Conservation (phyloP, 1,140 invertebrate genomes). For the Platyura marginata region DNA sequence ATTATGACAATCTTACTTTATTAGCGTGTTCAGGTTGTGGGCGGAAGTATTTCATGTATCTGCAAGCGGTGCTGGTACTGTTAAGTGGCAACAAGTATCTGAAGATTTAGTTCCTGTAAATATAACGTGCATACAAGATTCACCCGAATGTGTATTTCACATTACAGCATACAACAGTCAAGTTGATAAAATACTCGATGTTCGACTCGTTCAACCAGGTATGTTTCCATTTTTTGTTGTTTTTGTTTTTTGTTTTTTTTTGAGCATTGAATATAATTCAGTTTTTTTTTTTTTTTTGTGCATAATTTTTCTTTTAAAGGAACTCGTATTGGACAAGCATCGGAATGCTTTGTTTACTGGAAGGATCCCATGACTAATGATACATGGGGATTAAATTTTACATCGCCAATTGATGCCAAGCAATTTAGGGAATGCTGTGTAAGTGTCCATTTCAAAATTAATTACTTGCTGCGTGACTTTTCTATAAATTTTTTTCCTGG, state of each 20-base stretch:
- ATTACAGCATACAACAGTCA: conserved; percentile 97
- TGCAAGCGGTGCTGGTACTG: conserved; percentile 67
- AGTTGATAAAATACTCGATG: conserved; percentile 94
- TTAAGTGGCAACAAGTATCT: conserved; percentile 93
- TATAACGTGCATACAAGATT: conserved; percentile 91
- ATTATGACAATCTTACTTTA: conserved; percentile 12
- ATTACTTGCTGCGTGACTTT: not conserved
- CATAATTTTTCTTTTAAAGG: conserved; percentile 37
- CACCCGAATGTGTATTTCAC: conserved; percentile 90
- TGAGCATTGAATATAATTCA: not conserved
- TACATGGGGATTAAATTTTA: conserved; percentile 98
- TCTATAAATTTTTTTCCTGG: not conserved
- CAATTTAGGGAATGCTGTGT: conserved; percentile 94
- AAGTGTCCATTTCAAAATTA: conserved; percentile 39
- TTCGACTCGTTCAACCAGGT: conserved; percentile 92
- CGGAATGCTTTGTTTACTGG: conserved; percentile 97
- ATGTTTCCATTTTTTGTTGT: conserved; percentile 13
- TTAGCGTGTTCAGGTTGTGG: conserved; percentile 61
- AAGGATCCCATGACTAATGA: conserved; percentile 91
- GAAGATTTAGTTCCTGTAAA: conserved; percentile 95
- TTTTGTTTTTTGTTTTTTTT: not conserved
- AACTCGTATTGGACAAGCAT: conserved; percentile 89
- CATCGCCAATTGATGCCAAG: conserved; percentile 89
- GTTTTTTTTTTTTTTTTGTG: not conserved
- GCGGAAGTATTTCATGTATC: conserved; percentile 95